These are phyloP conservation scores for Isotomurus palustris DNA, from an alignment of 2,888 invertebrate genomes.

Conservation along the genomic window DNA sequence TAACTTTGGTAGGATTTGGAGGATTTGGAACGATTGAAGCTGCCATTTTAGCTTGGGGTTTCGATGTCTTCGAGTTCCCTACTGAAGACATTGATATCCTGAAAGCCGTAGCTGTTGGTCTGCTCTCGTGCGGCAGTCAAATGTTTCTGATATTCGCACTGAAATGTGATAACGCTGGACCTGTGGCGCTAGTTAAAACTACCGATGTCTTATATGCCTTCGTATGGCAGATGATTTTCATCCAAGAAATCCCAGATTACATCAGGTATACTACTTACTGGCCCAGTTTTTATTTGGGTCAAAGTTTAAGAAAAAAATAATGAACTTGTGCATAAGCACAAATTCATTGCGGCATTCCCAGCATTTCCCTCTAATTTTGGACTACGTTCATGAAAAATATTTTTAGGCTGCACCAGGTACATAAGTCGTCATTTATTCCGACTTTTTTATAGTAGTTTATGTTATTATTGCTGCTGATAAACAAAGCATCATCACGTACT, in stretches of 20 bases:
- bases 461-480: too few relatives aligned
- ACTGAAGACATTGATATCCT: conserved; percentile 32
- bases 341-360: too few relatives aligned
- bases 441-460: too few relatives aligned
- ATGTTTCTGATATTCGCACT: conserved; percentile 43
- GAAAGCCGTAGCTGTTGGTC: conserved; percentile 32
- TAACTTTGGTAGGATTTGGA: conserved; percentile 40
- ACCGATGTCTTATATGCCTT: conserved; percentile 42
- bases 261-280: too few relatives aligned
- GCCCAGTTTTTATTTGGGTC: neutral
- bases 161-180: conserved; percentile 40
- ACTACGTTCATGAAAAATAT: too few relatives aligned
- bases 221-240: conserved; percentile 39
- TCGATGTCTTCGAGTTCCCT: conserved; percentile 40
- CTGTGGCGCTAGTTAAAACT: conserved; percentile 40
- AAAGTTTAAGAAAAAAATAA: too few relatives aligned
- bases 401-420: too few relatives aligned
- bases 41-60: conserved; percentile 30
- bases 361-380: too few relatives aligned
- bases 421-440: too few relatives aligned
- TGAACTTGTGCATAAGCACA: too few relatives aligned
- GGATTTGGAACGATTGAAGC: conserved; percentile 41
- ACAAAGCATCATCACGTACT: too few relatives aligned
- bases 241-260: conserved; percentile 29
- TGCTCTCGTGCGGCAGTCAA: conserved; percentile 38